phyloP scores from a whole-genome alignment of 2,113 vertebrate species.

The Hystrix brachyura region DNA sequence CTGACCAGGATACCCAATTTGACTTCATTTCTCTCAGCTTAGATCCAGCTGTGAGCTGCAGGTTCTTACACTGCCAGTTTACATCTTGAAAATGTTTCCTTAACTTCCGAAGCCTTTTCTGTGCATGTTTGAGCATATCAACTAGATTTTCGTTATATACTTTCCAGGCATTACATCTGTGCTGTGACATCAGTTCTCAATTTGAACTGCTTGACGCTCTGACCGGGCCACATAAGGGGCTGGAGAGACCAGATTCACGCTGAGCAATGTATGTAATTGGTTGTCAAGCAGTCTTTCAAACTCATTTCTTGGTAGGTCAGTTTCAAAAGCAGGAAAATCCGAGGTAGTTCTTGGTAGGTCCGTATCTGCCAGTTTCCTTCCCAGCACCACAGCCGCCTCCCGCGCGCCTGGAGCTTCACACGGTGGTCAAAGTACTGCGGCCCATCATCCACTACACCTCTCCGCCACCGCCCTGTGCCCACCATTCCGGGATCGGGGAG shows the following conservation, averaged over 20 bases:
- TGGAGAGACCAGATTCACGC: neutral
- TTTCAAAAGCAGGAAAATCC: neutral
- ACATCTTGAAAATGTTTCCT: neutral
- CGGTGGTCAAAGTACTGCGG: neutral
- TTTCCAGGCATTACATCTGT: neutral
- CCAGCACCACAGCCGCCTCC: neutral
- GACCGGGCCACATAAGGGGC: neutral
- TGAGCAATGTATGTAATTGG: neutral
- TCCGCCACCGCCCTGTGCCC: neutral
- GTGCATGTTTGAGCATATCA: neutral
- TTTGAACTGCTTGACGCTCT: neutral
- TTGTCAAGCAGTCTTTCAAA: neutral
- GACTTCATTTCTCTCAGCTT: neutral
- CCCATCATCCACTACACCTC: neutral
- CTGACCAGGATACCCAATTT: constrained; percentile 96
- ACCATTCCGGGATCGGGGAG: neutral
- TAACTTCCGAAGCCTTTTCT: neutral
- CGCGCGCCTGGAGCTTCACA: neutral
- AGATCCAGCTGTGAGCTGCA: neutral
- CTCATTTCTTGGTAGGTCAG: neutral
- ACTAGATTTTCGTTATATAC: neutral
- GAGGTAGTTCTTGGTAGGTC: neutral
- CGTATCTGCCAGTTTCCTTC: neutral
- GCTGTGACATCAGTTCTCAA: neutral
- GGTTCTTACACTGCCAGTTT: neutral